phyloP scores from a whole-genome alignment of 2,888 invertebrate genomes.

The Stenoptilia bipunctidactyla region DNA sequence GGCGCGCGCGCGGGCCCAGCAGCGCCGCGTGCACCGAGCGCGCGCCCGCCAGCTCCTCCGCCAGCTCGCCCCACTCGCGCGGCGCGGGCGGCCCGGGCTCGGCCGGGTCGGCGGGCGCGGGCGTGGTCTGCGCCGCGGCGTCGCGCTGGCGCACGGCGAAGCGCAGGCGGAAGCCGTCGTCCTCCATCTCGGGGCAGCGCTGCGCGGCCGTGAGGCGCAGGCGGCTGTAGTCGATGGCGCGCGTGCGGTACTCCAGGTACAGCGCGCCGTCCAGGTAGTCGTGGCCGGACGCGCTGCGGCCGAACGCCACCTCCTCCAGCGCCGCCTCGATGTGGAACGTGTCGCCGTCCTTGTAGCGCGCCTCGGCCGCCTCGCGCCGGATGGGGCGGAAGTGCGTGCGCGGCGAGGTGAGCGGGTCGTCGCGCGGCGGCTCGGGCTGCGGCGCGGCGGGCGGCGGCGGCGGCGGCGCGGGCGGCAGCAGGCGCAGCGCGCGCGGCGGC shows the following conservation, averaged over 20 bases:
- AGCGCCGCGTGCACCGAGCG: conserved; percentile 45
- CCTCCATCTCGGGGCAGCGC: conserved; percentile 43
- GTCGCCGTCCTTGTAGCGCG: conserved; percentile 76
- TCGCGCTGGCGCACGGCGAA: conserved; percentile 69
- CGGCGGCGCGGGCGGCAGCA: conserved; percentile 73
- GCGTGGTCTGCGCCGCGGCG: conserved; percentile 44
- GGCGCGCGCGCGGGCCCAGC: conserved; percentile 50
- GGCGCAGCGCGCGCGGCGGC: conserved; percentile 32
- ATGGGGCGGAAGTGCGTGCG: conserved; percentile 87
- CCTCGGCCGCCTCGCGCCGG: conserved; percentile 55
- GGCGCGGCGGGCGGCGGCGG: conserved; percentile 39
- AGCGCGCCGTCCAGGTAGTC: conserved; percentile 70
- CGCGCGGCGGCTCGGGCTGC: conserved; percentile 72
- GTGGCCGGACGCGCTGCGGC: conserved; percentile 76
- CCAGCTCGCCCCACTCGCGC: conserved; percentile 74
- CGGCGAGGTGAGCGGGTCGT: conserved; percentile 28
- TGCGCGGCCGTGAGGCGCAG: conserved; percentile 42
- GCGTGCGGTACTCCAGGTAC: conserved; percentile 64
- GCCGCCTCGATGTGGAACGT: conserved; percentile 77
- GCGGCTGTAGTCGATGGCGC: conserved; percentile 49
- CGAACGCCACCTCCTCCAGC: conserved; percentile 75
- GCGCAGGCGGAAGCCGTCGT: conserved; percentile 72
- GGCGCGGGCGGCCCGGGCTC: conserved; percentile 20
- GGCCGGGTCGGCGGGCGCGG: neutral
- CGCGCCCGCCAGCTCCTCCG: conserved; percentile 70